Evolutionary conservation across 2,797 vertebrate genomes (phyloP), one percentile per base, ranked within the genome.

Genomic region (Mionectes olivaceus): DNA sequence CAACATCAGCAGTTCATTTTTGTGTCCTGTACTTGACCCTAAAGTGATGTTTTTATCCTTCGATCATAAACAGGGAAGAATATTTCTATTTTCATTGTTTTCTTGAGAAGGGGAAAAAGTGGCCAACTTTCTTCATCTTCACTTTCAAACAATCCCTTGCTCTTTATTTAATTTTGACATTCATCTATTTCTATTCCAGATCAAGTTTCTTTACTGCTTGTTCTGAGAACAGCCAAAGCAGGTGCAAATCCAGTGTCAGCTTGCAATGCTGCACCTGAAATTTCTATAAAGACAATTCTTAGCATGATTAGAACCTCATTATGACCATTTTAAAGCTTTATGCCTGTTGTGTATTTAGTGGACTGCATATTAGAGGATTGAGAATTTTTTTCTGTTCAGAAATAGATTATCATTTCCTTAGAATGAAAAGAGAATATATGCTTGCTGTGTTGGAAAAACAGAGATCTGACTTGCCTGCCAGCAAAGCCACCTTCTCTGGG

Each of bases 81-180:
- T 80, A 52, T 60, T 85, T 87, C 92, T 87, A 64, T 60, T 43
- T 81, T 10, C 32, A 49, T 69, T 69, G 37, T 91, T 63, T 59
- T 17, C 50, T 90, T 83, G 75, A 91, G n/a, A 68, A 60, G 7
- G 35, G 4, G 0, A 3, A 30, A 47, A 88, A 92, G 79, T 27
- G n/a, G 4, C 39, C 19, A 70, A 30, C 76, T 71, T 90, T 30
- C 57, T 69, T 87, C 19, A 59, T 53, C 37, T 78, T 82, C 1
- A 3, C 27, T 84, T 93, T 94, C 39, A 25, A 61, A 92, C 27
- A 23, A 7, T 41, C 37, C 33, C 44, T 85, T 35, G 59, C 50
- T 90, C 83, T 89, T 90, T 85, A 46, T 64, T 87, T 49, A 65
- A 83, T 71, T 63, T 95, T 47, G 68, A 12, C n/a, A 59, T 57